Base-by-base conservation (phyloP, 2,797 vertebrate genomes). In the Luscinia luscinia region DNA sequence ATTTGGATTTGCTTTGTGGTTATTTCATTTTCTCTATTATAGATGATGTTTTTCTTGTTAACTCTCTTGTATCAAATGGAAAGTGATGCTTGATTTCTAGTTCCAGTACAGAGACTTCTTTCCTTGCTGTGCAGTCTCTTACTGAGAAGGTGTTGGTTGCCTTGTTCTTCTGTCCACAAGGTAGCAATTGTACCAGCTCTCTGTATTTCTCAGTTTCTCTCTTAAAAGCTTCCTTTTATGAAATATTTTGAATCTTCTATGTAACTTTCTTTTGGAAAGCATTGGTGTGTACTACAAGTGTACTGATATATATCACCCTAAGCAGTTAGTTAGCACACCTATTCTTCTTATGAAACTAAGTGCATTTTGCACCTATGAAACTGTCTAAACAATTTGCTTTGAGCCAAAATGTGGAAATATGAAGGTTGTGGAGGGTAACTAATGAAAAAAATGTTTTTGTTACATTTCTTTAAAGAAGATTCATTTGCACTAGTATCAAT, bases 311-410 rank as follows among this genome's bases (percentile, higher is more conserved):
- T 69, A 91, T 96, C 84, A 85, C 90, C 81, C n/a, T 32, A 78
- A 92, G 32, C 89, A 89, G 79, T 95, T 84, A 87, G 91, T 97
- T 95, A 96, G 92, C 45, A 49, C 93, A 90, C 89, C 69, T 94
- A 66, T 95, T 96, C 91, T 97, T 97, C 87, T 90, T 84, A 76
- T 5, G 59, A 94, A 97, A 92, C 84, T 87, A 96, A 97, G 96
- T 92, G 86, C 8, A 3, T 93, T 95, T 70, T 84, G 67, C 77
- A 78, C 91, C 95, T 94, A 28, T 93, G 95, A 96, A 97, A 94
- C 81, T 62, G 46, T 91, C 88, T 92, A 83, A 97, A 91, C 95
- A 93, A 86, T n/a, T 67, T 59, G 20, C 70, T 89, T 96, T 93
- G 78, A 80, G 70, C n/a, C 12, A 28, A 70, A 92, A 84, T 62